Evolutionary conservation across 2,797 vertebrate species (phyloP), one percentile per base, ranked within the genome.

Genomic region (Neostethus bicornis): DNA sequence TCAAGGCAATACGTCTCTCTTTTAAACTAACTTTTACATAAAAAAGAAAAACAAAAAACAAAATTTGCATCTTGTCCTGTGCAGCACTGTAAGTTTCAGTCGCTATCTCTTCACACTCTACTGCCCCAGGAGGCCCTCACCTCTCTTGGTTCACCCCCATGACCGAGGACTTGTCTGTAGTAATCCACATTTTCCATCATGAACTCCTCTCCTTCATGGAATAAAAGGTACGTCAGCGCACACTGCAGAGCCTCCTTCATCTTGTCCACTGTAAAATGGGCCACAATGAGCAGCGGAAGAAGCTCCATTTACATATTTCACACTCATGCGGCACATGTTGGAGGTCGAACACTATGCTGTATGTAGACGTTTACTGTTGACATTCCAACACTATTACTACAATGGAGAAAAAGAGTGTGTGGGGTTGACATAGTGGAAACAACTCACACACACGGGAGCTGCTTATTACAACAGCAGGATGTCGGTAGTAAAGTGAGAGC

Each of bases 221-320:
- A 94, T 1, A 99, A 87, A 47, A 98, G 92, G 80, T 97, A 99
- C 44, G 95, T 90, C 70, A 90, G 90, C 43, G 94, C 92, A 26
- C 94, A 96, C 73, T 92, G 88, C 68, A 99, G 68, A 0, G 96
- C 95, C 79, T 94, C 94, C 45, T 90, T 32, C 0, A 93, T 81
- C 55, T 88, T 79, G 17, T 90, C 85, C 1, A 90, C 96, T 98
- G 80, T 31, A 70, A 9, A 55, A n/a, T 35, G 3, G 51, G 3
- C 45, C 11, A 51, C 12, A 53, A 5, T 55, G 21, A 63, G 5
- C 2, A 25, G 19, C 11, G 26, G 1, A 31, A 55, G 13, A 5
- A 4, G 6, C 50, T 62, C 39, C 23, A 1, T 12, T 20, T 21
- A 19, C 3, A 23, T 51, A 49, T 11, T 14, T 38, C 11, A 38